Base-by-base conservation (phyloP, 2,113 vertebrate species). In the Psettodes erumei region DNA sequence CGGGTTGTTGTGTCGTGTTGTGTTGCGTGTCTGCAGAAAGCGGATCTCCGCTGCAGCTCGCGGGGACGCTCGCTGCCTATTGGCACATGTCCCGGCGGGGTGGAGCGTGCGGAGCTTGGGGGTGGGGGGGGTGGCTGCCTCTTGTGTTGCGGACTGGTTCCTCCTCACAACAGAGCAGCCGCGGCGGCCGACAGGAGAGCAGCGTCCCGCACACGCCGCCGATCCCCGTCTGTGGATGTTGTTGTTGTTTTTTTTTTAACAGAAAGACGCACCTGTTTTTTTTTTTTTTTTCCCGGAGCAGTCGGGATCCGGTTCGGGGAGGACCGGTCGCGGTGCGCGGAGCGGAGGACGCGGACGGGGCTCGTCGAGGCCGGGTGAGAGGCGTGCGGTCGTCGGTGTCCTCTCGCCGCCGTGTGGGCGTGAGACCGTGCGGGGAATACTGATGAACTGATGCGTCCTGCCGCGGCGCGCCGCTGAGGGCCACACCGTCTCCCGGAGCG, bases 401-500 rank as follows among this genome's bases (percentile, higher is more conserved):
- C 8, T 25, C 25, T 50, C 48, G n/a, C n/a, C n/a, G n/a, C n/a
- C 3, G 48, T 25, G 50, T 21, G 70, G 73, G 38, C 40, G 75
- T 48, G 32, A 71, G 75, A 27, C 83, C 60, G 72, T 84, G 84
- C 55, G 66, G 62, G 45, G 86, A 86, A 91, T 93, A 85, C 65
- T 71, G 78, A 92, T 88, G 86, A 88, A 23, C 76, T 51, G 68
- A 71, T 85, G 86, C 86, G 79, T 83, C 71, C 73, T 70, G 76
- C 74, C 33, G 59, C 72, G 62, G 86, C 75, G 64, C 64, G 56
- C 70, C 47, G 69, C 78, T 83, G 84, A 90, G 66, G 77, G 68
- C 68, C 61, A 78, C 79, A 64, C 77, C 30, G 8, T 56, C 77
- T 35, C 4, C 73, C 59, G 23, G 54, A 74, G 75, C 48, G 48